Base-by-base conservation (phyloP, 2,797 vertebrate genomes). In the Rhinella marina region DNA sequence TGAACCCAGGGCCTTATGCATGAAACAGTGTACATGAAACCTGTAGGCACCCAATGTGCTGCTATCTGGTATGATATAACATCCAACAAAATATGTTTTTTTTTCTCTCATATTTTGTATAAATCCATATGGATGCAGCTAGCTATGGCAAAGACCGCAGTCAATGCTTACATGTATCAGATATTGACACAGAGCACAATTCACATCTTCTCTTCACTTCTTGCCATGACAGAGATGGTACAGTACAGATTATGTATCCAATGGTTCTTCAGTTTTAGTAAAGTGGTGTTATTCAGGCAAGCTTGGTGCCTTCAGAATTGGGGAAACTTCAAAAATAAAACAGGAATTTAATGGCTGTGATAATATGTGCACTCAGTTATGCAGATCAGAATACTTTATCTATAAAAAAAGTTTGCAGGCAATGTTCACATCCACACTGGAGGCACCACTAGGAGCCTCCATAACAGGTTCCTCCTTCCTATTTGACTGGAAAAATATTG, bases 191-290 rank as follows among this genome's bases (percentile, higher is more conserved):
- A 91, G 91, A 91, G 84, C 82, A 90, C 87, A 81, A 90, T 93
- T 94, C 92, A 93, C 92, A 94, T 93, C 93, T 93, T 93, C 92
- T 91, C 92, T 94, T 91, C 93, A 90, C 91, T 90, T 87, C 50
- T 87, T 86, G 84, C 90, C 91, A 88, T 92, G 90, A 93, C 91
- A 93, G 92, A 93, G 92, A 91, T 94, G 92, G 93, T 81, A 64
- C 25, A 85, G 68, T n/a, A n/a, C n/a, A n/a, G n/a, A n/a, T n/a
- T 81, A 75, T 81, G 87, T 73, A 88, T 88, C 76, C 81, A n/a
- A 78, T 56, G n/a, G 75, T n/a, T 57, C 59, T 78, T 80, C n/a
- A 88, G 41, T 54, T 57, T 85, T 23, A 72, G 66, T 14, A 85
- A 81, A 84, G 73, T 80, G 66, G 64, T 50, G 82, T 72, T 79